A percentile compares a stretch with the other conserved stretches of the same genome.
Conservation (phyloP, 2,113 vertebrate genomes). For the Anarhynchus alexandrinus region DNA sequence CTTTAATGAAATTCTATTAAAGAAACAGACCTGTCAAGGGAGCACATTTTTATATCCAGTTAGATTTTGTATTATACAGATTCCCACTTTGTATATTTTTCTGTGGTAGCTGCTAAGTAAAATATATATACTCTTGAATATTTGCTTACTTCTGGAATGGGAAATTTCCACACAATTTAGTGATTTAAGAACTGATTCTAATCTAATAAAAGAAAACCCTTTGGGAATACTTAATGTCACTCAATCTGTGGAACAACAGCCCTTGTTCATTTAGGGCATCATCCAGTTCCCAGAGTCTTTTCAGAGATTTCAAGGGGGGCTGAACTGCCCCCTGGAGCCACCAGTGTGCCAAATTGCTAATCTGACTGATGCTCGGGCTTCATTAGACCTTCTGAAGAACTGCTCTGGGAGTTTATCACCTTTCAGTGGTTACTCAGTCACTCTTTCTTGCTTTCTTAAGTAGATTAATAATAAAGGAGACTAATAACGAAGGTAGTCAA, state of each 20-base stretch:
- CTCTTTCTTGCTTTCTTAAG: neutral
- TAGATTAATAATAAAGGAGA: neutral
- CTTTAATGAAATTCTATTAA: constrained; percentile 48
- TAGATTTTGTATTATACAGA: constrained; percentile 54
- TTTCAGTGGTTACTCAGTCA: neutral
- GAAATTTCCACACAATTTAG: constrained; percentile 60
- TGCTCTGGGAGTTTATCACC: neutral
- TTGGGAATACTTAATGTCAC: constrained; percentile 29
- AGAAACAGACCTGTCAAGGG: constrained; percentile 25
- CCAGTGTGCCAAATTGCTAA: neutral
- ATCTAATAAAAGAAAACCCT: neutral
- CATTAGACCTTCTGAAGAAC: neutral
- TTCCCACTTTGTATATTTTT: constrained; percentile 62
- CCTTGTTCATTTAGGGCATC: constrained; percentile 36
- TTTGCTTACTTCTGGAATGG: constrained; percentile 61
- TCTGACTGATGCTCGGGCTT: neutral
- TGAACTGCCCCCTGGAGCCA: neutral
- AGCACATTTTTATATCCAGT: constrained; percentile 45
- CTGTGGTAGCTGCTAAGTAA: constrained; percentile 63
- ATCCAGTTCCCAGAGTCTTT: neutral
- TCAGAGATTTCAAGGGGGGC: neutral
- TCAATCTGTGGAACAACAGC: constrained; percentile 23
- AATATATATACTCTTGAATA: constrained; percentile 58
- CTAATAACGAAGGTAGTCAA: neutral
- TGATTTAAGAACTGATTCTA: constrained; percentile 58